These are phyloP conservation scores for Protonemura montana DNA, from an alignment of 2,888 invertebrate species.

Conservation along the genomic window DNA sequence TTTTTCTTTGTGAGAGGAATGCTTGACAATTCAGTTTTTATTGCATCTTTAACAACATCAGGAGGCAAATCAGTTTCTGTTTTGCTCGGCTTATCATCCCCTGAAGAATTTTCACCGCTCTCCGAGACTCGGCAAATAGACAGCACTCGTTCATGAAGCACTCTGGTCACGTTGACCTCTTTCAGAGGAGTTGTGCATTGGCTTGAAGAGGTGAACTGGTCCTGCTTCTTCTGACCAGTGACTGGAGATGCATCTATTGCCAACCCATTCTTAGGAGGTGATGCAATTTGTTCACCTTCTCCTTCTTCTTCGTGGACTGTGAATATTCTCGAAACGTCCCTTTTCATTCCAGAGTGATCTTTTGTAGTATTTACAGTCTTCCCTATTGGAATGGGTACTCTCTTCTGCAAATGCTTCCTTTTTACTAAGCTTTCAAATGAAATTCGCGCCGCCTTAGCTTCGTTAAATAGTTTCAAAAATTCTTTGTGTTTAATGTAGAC, in stretches of 20 bases:
- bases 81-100: conserved; percentile 54
- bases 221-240: conserved; percentile 1
- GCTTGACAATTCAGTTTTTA: conserved; percentile 47
- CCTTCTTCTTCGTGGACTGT: conserved; percentile 78
- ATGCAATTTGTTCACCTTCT: conserved; percentile 44
- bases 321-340: conserved; percentile 81
- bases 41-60: conserved; percentile 60
- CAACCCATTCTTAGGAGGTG: background rate
- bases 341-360: conserved; percentile 65
- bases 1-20: background rate
- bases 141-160: conserved; percentile 75
- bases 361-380: conserved; percentile 41
- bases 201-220: background rate
- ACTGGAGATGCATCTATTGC: background rate
- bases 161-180: conserved; percentile 67
- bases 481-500: conserved; percentile 76
- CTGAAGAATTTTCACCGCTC: conserved; percentile 52
- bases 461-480: conserved; percentile 53
- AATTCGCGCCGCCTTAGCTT: conserved; percentile 42
- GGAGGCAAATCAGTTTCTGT: conserved; percentile 53
- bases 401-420: conserved; percentile 48
- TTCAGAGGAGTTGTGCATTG: conserved; percentile 71
- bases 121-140: conserved; percentile 75
- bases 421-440: conserved; percentile 46
- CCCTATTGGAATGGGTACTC: conserved; percentile 55